These are phyloP conservation scores for Tortrix viridana DNA, from an alignment of 2,888 invertebrate genomes.

Conservation along the genomic window DNA sequence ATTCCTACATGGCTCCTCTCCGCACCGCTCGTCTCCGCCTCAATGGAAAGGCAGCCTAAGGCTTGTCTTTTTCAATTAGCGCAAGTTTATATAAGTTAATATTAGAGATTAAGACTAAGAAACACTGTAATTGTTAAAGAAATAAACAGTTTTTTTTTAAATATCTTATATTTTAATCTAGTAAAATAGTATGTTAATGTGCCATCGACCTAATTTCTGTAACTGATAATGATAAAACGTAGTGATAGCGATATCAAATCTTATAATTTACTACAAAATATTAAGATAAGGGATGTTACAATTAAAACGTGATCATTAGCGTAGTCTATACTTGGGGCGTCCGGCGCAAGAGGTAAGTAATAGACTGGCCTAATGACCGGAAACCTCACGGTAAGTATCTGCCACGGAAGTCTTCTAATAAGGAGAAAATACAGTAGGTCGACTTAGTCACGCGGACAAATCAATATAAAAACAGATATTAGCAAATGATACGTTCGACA, in stretches of 20 bases:
- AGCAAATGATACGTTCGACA: no score
- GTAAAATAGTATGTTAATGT: not conserved
- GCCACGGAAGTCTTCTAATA: constrained; percentile 19
- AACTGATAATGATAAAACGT: not conserved
- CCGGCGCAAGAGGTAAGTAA: constrained; percentile 17
- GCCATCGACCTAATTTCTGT: constrained; percentile 4
- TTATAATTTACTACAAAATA: not conserved
- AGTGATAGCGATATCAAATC: constrained; percentile 10
- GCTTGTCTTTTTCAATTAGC: no score
- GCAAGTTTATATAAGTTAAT: no score
- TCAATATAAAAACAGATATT: no score
- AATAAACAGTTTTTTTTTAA: no score
- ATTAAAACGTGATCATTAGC: constrained; percentile 10
- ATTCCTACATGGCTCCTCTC: no score
- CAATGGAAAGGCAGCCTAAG: no score
- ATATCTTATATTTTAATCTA: not conserved
- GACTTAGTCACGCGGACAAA: constrained; percentile 1
- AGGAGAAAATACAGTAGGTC: constrained; percentile 21
- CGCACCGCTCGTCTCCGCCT: no score
- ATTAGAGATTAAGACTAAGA: no score
- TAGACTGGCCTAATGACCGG: constrained; percentile 36
- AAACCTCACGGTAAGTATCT: constrained; percentile 33
- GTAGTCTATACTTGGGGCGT: not conserved
- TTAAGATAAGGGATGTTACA: not conserved
- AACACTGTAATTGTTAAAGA: no score